phyloP scores from a whole-genome alignment of 1,140 invertebrate species.

The Drosophila nigrodunni region DNA sequence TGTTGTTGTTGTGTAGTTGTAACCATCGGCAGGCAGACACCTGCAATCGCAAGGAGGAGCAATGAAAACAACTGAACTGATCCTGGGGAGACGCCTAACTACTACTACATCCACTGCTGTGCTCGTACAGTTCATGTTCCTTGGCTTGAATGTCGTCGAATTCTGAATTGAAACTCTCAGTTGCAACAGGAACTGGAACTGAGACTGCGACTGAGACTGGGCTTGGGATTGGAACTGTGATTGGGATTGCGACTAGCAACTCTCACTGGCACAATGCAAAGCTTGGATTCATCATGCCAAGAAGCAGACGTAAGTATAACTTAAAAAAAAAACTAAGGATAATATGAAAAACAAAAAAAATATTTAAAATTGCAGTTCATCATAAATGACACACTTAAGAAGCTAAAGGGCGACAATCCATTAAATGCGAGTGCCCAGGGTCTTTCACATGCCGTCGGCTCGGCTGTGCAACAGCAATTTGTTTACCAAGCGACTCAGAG shows the following conservation, averaged over 20 bases:
- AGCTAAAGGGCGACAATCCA: constrained; percentile 78
- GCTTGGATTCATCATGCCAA: constrained; percentile 87
- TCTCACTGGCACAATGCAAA: constrained; percentile 86
- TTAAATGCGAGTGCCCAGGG: constrained; percentile 62
- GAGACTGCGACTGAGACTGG: constrained; percentile 3
- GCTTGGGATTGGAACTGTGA: constrained; percentile 55
- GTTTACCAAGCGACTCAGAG: constrained; percentile 60
- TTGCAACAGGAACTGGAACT: constrained; percentile 68
- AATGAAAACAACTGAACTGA: constrained; percentile 57
- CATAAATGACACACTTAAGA: constrained; percentile 84
- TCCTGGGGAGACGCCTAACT: constrained; percentile 56
- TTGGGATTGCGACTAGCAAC: constrained; percentile 16
- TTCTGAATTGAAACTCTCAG: constrained; percentile 79
- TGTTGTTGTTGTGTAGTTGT: constrained; percentile 62
- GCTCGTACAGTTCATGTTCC: constrained; percentile 49
- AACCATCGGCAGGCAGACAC: constrained; percentile 65
- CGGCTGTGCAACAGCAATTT: constrained; percentile 61
- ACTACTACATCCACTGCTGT: constrained; percentile 6
- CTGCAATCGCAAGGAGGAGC: constrained; percentile 71
- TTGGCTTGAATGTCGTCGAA: constrained; percentile 78
- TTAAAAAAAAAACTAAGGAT: background rate
- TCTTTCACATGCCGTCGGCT: constrained; percentile 58
- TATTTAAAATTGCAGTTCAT: constrained; percentile 66
- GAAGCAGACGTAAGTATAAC: constrained; percentile 86
- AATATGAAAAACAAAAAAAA: background rate